Evolutionary conservation across 37 sponge, comb jelly and placozoan species (phyloP), one percentile per base, ranked within the genome.

Genomic region (Dysidea cf. avara): DNA sequence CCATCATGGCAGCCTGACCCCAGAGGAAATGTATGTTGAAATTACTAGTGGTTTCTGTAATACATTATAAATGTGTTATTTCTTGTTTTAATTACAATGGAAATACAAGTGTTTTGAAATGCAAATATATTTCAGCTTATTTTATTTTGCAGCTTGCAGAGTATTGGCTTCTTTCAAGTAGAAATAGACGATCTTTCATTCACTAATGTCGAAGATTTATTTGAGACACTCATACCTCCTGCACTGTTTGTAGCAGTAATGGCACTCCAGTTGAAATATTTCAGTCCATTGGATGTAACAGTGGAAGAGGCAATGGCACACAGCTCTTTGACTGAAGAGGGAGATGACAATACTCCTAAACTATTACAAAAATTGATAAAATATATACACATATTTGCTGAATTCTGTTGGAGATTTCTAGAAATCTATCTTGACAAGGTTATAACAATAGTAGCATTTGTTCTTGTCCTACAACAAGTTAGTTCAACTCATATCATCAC

Each of bases 221-320:
- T 87, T 12, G 40, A 16, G 7, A 69, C 63, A 28, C 83, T 92
- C 16, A 36, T 86, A 2, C 87, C 92, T 2, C 89, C 81, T 11
- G 74, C 84, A 1, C 47, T 92, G 33, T 82, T 86, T 70, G 72
- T 92, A 37, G 83, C 79, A 3, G 85, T 87, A 21, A 57, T 92
- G 69, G 83, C 84, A 9, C 30, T 83, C 54, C 92, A 92, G 77
- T 64, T 92, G 38, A 47, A 80, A 16, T 92, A 87, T 76, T 87
- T 87, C 61, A 64, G 30, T n/a, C 86, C 81, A n/a, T n/a, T n/a
- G n/a, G n/a, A n/a, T n/a, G n/a, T n/a, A n/a, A n/a, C n/a, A n/a
- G n/a, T n/a, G n/a, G n/a, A n/a, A n/a, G n/a, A n/a, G n/a, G n/a
- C n/a, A n/a, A n/a, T n/a, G n/a, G n/a, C n/a, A n/a, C n/a, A n/a